Percentiles rank a stretch among this genome's conserved stretches.
Conservation (phyloP, 2,888 invertebrate species). For the Sesia apiformis region DNA sequence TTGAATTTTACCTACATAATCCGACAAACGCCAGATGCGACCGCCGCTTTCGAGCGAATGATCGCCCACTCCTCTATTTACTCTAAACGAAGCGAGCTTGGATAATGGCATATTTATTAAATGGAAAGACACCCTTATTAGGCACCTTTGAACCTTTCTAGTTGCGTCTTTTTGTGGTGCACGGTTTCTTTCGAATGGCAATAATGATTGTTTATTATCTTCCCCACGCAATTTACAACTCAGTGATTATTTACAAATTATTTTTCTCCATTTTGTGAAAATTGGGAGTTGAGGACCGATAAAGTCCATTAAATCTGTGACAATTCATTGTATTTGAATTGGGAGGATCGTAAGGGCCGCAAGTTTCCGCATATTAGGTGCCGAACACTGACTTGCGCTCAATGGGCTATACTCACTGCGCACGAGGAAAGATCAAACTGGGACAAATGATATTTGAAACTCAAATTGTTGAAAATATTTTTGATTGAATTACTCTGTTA, state of each 20-base stretch:
- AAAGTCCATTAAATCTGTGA: conserved; percentile 10
- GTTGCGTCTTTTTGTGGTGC: background rate
- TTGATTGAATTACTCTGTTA: too few species aligned
- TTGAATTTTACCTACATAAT: conserved; percentile 65
- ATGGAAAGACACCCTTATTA: conserved; percentile 32
- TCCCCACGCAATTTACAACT: background rate
- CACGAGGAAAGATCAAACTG: background rate
- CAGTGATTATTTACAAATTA: background rate
- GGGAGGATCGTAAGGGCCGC: conserved; percentile 14
- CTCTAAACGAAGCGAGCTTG: conserved; percentile 23
- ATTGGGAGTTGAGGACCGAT: conserved; percentile 8
- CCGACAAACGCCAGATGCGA: conserved; percentile 52
- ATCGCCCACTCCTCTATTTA: conserved; percentile 53
- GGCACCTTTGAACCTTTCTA: conserved; percentile 18
- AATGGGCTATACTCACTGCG: conserved; percentile 3
- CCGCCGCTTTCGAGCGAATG: conserved; percentile 41
- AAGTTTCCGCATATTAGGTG: conserved; percentile 20
- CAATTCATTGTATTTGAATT: conserved; percentile 19
- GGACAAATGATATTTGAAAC: background rate
- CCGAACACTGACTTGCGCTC: conserved; percentile 11
- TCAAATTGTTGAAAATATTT: too few species aligned
- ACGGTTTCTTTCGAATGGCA: background rate
- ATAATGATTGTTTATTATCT: background rate
- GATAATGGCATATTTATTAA: conserved; percentile 53
- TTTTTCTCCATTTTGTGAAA: background rate